Evolutionary conservation across 2,113 vertebrate genomes (phyloP), one percentile per base, ranked within the genome.

Genomic region (Symphodus melops): DNA sequence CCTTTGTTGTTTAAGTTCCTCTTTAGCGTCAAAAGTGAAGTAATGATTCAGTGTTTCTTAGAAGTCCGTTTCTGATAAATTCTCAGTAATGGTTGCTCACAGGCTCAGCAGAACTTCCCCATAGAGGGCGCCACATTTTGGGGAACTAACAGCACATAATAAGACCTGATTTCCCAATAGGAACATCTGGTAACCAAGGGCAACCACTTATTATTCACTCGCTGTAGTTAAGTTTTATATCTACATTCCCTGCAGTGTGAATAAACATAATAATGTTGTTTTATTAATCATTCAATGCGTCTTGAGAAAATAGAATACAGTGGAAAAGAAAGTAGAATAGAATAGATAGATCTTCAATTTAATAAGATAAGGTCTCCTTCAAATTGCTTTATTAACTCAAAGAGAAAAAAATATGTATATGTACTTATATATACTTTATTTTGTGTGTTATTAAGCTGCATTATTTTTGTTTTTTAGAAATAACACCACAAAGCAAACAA

Each of bases 41-140:
- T 75, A 67, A 85, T 82, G 72, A 58, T 81, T 74, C 63, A 72
- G 57, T 60, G 56, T 71, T 68, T 81, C 48, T 51, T 10, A n/a
- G 82, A 48, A 62, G 51, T 68, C 52, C 0, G 48, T 88, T 90
- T 88, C 83, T 70, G 42, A 85, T 86, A 89, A 91, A 82, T 87
- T 86, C 80, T 7, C 19, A 21, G 63, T 13, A 57, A 56, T n/a
- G 7, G 16, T 0, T 23, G n/a, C 5, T 42, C 23, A 11, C 17
- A n/a, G 20, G 42, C 21, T 16, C 19, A 19, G 14, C 17, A 4
- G 0, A 0, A n/a, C 9, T 49, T 20, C 20, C 48, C 82, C 63
- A 68, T 25, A 88, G 86, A 54, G 83, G 84, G 89, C 87, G 84
- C 75, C 49, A 72, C 0, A 69, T 48, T 28, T 33, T 9, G 25